Percentiles rank a stretch among this genome's conserved stretches.
Conservation (phyloP, 2,888 invertebrate species). For the Ormia ochracea region DNA sequence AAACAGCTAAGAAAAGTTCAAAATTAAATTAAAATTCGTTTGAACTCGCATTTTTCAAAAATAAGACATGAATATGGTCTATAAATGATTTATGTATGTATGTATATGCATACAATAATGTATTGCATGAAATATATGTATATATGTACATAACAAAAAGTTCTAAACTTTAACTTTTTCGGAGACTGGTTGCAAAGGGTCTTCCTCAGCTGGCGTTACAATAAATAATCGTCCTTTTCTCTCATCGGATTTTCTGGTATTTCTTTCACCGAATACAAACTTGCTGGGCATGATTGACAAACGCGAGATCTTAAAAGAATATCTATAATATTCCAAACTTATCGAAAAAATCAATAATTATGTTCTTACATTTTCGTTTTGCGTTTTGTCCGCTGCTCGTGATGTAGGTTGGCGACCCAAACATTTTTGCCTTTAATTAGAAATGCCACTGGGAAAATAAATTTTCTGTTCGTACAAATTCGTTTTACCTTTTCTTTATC, state of each 20-base stretch:
- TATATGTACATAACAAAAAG: not conserved
- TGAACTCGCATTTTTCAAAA: too few species aligned
- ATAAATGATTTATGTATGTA: too few species aligned
- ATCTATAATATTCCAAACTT: not conserved
- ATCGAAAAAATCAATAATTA: not conserved
- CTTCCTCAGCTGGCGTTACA: conserved; percentile 65
- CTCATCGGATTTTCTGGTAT: conserved; percentile 41
- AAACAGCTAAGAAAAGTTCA: too few species aligned
- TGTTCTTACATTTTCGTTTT: conserved; percentile 58
- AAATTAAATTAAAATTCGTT: too few species aligned
- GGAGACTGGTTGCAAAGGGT: conserved; percentile 44
- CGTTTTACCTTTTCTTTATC: conserved; percentile 54
- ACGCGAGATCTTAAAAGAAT: conserved; percentile 60
- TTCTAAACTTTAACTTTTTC: conserved; percentile 21
- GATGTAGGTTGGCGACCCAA: conserved; percentile 62
- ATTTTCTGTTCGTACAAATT: not conserved
- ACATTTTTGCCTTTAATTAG: conserved; percentile 46
- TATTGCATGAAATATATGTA: not conserved
- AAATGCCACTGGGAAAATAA: not conserved
- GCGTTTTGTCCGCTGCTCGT: conserved; percentile 38
- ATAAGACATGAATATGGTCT: too few species aligned
- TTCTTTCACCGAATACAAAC: conserved; percentile 37
- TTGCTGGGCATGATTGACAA: conserved; percentile 66
- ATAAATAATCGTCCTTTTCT: conserved; percentile 63
- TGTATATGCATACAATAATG: not conserved